Evolutionary conservation across 2,797 vertebrate species (phyloP).

Genomic region (Myotis myotis): DNA sequence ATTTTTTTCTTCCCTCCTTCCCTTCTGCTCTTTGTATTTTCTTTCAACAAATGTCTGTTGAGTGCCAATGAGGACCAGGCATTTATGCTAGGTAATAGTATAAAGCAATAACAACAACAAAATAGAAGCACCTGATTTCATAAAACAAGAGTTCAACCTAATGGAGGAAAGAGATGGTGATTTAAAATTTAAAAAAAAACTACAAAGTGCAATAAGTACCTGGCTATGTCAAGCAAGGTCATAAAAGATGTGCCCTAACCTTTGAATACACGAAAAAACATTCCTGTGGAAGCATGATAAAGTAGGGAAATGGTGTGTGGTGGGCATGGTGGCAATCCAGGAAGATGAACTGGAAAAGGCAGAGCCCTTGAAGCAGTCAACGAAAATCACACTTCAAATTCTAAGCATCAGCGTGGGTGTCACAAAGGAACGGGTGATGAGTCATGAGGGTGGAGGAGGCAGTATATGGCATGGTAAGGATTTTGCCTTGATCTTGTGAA

Average conservation of each 20-base stretch:
- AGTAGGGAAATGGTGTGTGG: neutral
- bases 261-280: neutral
- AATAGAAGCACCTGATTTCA: neutral
- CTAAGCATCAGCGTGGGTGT: neutral
- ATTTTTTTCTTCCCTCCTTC: neutral
- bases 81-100: neutral
- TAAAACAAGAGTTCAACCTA: neutral
- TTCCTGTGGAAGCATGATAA: neutral
- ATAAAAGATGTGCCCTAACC: neutral
- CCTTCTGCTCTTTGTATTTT: neutral
- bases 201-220: neutral
- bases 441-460: accelerated
- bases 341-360: neutral
- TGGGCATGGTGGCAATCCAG: neutral
- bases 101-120: neutral
- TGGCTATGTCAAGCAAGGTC: neutral
- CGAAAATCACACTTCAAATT: neutral
- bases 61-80: neutral
- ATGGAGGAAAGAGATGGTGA: neutral
- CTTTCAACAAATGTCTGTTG: neutral
- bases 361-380: neutral
- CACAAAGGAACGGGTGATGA: neutral
- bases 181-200: neutral
- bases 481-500: neutral
- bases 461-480: neutral